Evolutionary conservation across 2,888 invertebrate species (phyloP).

Genomic region (Brenthis daphne): DNA sequence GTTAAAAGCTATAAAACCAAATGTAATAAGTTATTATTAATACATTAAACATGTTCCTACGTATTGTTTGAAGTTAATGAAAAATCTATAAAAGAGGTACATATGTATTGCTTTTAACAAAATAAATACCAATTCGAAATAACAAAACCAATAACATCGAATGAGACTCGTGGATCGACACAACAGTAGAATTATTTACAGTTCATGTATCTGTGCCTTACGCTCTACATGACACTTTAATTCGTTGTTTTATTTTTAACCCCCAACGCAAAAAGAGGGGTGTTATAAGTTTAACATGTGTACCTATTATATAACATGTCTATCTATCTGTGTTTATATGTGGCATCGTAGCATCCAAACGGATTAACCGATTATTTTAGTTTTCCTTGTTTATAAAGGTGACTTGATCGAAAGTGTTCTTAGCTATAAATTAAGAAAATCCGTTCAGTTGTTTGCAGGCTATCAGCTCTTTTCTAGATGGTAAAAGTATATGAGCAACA

Average conservation of each 20-base stretch:
- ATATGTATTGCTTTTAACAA: slow-evolving; percentile 4
- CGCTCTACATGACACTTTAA: slow-evolving; percentile 16
- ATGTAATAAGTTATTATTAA: neutral
- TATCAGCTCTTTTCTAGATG: too few species aligned
- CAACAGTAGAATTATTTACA: slow-evolving; percentile 19
- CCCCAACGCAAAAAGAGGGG: too few species aligned
- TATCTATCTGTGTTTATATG: too few species aligned
- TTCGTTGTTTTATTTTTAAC: slow-evolving; percentile 2
- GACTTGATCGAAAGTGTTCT: too few species aligned
- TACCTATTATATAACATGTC: too few species aligned
- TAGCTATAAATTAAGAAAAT: too few species aligned
- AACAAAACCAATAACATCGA: slow-evolving; percentile 15
- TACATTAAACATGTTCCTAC: neutral
- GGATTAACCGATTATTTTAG: too few species aligned
- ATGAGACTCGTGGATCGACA: slow-evolving; percentile 14
- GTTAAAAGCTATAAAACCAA: neutral
- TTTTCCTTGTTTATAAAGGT: too few species aligned
- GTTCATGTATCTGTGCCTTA: slow-evolving; percentile 19
- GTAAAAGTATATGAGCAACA: too few species aligned
- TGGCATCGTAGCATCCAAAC: too few species aligned
- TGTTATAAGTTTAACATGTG: too few species aligned
- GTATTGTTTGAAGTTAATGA: slow-evolving; percentile 7
- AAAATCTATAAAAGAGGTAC: slow-evolving; percentile 11
- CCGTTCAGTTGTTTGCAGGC: too few species aligned
- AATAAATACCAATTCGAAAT: slow-evolving; percentile 11